phyloP scores from a whole-genome alignment of 1,140 invertebrate genomes.

The Dendroctonus ponderosae region DNA sequence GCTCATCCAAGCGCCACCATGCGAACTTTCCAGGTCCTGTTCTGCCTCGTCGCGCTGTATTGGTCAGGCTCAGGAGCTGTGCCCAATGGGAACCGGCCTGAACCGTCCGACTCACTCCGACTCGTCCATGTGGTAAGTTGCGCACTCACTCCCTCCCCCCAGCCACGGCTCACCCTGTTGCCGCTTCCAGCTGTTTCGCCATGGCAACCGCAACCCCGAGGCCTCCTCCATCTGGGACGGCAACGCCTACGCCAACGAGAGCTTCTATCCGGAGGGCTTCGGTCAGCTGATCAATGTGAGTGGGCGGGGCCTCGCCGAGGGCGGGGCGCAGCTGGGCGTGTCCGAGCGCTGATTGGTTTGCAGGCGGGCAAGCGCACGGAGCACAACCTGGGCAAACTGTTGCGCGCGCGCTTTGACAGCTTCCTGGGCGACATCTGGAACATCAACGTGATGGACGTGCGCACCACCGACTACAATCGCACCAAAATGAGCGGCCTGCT shows the following conservation, averaged over 20 bases:
- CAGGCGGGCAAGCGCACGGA: constrained; percentile 49
- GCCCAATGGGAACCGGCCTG: too few relatives aligned
- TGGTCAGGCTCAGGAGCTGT: too few relatives aligned
- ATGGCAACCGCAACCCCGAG: constrained; percentile 25
- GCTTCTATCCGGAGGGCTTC: constrained; percentile 25
- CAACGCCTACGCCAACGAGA: constrained; percentile 18
- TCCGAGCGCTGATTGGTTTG: neutral
- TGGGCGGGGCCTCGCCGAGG: neutral
- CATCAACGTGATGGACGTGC: constrained; percentile 56
- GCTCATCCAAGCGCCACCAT: too few relatives aligned
- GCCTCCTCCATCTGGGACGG: neutral
- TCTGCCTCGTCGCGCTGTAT: too few relatives aligned
- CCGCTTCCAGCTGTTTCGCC: constrained; percentile 16
- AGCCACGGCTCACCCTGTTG: too few relatives aligned
- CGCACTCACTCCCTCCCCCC: too few relatives aligned
- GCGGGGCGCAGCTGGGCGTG: neutral
- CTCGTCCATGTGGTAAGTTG: too few relatives aligned
- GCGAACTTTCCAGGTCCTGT: too few relatives aligned
- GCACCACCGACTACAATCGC: constrained; percentile 52
- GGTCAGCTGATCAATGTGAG: constrained; percentile 26
- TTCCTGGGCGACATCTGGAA: constrained; percentile 54
- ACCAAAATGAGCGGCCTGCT: constrained; percentile 60
- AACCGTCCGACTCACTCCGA: too few relatives aligned
- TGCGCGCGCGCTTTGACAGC: constrained; percentile 60
- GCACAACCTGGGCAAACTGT: constrained; percentile 61